These are phyloP conservation scores for Macrotrachela quadricornifera DNA, from an alignment of 1,140 invertebrate species.

Conservation along the genomic window DNA sequence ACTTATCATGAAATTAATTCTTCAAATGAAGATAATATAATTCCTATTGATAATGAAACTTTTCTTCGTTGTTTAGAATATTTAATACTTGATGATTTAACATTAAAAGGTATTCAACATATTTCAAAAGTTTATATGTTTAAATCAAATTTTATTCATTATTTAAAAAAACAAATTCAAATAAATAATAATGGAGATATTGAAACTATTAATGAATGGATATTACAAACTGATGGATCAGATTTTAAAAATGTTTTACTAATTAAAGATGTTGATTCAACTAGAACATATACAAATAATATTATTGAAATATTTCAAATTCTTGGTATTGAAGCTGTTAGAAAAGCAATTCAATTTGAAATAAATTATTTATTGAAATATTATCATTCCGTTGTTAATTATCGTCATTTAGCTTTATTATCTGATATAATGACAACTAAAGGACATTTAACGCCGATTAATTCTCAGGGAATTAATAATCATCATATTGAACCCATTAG, in stretches of 20 bases:
- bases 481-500: slow-evolving; percentile 96
- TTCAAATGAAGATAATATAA: slow-evolving; percentile 60
- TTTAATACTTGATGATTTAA: slow-evolving; percentile 97
- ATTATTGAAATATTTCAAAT: slow-evolving; percentile 98
- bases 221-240: slow-evolving; percentile 98
- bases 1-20: slow-evolving; percentile 73
- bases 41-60: slow-evolving; percentile 94
- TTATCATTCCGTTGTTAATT: slow-evolving; percentile 98
- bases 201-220: slow-evolving; percentile 91
- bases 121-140: slow-evolving; percentile 86
- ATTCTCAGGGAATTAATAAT: slow-evolving; percentile 96
- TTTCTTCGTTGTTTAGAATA: slow-evolving; percentile 93
- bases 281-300: slow-evolving; percentile 90
- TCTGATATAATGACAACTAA: slow-evolving; percentile 99
- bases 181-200: slow-evolving; percentile 94
- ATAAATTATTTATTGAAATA: slow-evolving; percentile 98
- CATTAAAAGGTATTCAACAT: slow-evolving; percentile 53
- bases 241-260: slow-evolving; percentile 89
- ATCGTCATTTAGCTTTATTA: slow-evolving; percentile 87
- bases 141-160: slow-evolving; percentile 60
- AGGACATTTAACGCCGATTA: slow-evolving; percentile 99
- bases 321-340: slow-evolving; percentile 91
- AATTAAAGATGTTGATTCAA: slow-evolving; percentile 85
- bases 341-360: slow-evolving; percentile 97
- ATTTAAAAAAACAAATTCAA: slow-evolving; percentile 75